A percentile compares a stretch with the other conserved stretches of the same genome.
These are phyloP conservation scores for Leucoraja erinaceus DNA, from an alignment of 2,113 vertebrate species.

Conservation along the genomic window DNA sequence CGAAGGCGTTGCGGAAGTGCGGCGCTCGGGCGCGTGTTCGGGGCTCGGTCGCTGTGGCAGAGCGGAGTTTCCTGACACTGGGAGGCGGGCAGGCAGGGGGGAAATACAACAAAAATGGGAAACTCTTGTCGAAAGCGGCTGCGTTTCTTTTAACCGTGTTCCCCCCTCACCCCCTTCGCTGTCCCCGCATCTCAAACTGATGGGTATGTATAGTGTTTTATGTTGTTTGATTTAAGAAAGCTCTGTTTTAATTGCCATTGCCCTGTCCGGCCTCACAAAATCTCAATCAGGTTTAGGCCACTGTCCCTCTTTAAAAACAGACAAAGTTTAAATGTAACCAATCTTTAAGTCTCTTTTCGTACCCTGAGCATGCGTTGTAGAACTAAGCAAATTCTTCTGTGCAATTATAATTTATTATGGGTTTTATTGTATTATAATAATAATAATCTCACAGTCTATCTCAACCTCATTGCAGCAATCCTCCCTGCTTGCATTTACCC, in stretches of 20 bases:
- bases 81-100: not conserved
- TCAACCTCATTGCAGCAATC: not conserved
- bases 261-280: slow-evolving; percentile 7
- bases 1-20: slow-evolving; percentile 23
- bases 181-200: not conserved
- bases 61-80: not conserved
- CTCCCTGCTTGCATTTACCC: not conserved
- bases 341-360: not conserved
- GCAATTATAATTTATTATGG: not conserved
- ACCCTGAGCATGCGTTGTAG: not conserved
- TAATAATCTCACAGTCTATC: not conserved
- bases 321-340: not conserved
- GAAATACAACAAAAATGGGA: not conserved
- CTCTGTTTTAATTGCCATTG: not conserved
- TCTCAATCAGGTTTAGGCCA: not conserved
- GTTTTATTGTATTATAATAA: not conserved
- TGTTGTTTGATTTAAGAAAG: not conserved
- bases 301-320: not conserved
- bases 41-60: not conserved
- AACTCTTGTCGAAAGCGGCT: slow-evolving; percentile 1
- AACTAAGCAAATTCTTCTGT: not conserved
- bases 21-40: not conserved
- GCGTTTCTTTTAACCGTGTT: slow-evolving; percentile 11
- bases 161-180: too few species aligned
- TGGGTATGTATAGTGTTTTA: not conserved